Conservation (phyloP, 2,888 invertebrate genomes). For the Clivina fossor region DNA sequence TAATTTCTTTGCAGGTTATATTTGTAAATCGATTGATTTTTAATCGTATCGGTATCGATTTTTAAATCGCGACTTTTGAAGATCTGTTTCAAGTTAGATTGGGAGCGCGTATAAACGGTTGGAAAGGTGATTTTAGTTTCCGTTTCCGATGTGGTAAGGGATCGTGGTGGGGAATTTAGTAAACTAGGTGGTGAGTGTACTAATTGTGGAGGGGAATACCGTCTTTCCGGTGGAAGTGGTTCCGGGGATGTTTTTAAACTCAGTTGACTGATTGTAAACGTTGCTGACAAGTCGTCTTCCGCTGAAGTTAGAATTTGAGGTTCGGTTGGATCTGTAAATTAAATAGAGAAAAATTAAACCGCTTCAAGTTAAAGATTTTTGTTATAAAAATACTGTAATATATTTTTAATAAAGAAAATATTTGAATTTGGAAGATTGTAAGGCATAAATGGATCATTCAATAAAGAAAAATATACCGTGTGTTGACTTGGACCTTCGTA, state of each 20-base stretch:
- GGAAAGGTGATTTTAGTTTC: conserved; percentile 37
- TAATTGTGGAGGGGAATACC: conserved; percentile 28
- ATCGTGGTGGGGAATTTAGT: conserved; percentile 22
- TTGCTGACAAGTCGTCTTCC: conserved; percentile 20
- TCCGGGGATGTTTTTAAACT: conserved; percentile 5
- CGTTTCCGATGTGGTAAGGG: conserved; percentile 32
- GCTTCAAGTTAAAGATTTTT: no score
- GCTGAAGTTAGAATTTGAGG: conserved; percentile 53
- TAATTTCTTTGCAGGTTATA: conserved; percentile 50
- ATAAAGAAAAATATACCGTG: no score
- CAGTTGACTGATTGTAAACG: conserved; percentile 16
- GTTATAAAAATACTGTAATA: no score
- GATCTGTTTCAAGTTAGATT: conserved; percentile 53
- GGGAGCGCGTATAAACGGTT: conserved; percentile 50
- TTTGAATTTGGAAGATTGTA: no score
- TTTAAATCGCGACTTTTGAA: conserved; percentile 45
- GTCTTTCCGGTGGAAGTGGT: conserved; percentile 21
- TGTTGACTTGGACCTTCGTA: no score
- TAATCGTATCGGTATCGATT: conserved; percentile 44
- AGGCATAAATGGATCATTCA: no score
- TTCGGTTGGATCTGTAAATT: conserved; percentile 56
- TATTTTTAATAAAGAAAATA: no score
- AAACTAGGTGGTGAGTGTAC: conserved; percentile 11
- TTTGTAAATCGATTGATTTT: conserved; percentile 40
- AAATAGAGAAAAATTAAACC: no score